Percentiles rank a stretch among this genome's conserved stretches.
Evolutionary conservation across 2,888 invertebrate genomes (phyloP).

Genomic region (Slavum lentiscoides): DNA sequence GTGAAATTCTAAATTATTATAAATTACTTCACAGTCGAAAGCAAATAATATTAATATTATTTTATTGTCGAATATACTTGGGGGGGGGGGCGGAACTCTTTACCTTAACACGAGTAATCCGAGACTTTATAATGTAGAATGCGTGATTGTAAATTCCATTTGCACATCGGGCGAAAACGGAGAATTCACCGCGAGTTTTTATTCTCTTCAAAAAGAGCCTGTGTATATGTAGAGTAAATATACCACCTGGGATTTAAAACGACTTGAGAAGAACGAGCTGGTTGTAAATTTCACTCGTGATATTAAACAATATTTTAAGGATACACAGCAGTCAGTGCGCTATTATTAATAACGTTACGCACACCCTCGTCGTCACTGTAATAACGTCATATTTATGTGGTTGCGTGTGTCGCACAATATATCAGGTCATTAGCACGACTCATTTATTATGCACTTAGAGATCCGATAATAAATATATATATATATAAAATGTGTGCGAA

Average conservation of each 20-base stretch:
- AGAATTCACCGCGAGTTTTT: slow-evolving; percentile 1
- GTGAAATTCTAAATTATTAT: too few species aligned
- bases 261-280: not conserved
- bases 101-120: not conserved
- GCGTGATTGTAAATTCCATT: slow-evolving; percentile 1
- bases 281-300: not conserved
- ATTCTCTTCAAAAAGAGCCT: not conserved
- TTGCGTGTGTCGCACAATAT: not conserved
- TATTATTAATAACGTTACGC: not conserved
- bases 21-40: not conserved
- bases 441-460: not conserved
- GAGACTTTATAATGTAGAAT: not conserved
- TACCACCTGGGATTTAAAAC: not conserved
- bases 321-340: not conserved
- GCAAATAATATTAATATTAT: not conserved
- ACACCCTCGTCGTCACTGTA: not conserved
- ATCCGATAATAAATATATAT: too few species aligned
- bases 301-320: not conserved
- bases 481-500: too few species aligned
- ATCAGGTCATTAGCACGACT: not conserved
- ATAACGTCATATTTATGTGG: not conserved
- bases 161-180: not conserved
- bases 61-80: not conserved
- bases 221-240: not conserved
- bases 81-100: not conserved